A percentile compares a stretch with the other conserved stretches of the same genome.
Conservation (phyloP, 2,113 vertebrate species). For the Pygoscelis antarcticus region DNA sequence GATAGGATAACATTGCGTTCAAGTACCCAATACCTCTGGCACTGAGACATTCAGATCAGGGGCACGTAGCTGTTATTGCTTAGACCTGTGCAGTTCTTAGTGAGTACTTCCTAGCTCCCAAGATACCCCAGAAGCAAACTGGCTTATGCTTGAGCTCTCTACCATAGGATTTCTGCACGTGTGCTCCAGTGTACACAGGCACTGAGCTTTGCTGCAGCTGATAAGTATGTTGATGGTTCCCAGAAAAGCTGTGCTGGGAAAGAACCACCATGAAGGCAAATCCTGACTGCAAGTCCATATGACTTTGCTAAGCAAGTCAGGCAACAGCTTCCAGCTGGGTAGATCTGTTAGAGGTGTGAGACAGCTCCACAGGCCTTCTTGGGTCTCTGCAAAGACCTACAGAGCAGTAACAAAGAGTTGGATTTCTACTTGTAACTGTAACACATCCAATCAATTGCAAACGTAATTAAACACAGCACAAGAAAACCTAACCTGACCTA, state of each 20-base stretch:
- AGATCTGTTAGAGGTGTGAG: background rate
- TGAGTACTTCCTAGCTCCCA: background rate
- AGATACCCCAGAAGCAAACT: background rate
- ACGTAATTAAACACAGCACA: background rate
- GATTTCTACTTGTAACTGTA: background rate
- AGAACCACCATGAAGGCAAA: background rate
- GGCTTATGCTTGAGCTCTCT: background rate
- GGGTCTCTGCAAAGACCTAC: background rate
- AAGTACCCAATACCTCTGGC: no score
- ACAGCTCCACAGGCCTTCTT: background rate
- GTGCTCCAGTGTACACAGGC: background rate
- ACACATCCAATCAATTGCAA: background rate
- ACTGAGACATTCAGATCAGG: no score
- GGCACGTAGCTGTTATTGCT: background rate
- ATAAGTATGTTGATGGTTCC: background rate
- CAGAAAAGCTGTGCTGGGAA: background rate
- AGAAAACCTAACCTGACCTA: no score
- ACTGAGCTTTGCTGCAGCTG: background rate
- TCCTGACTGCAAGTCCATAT: rapidly evolving
- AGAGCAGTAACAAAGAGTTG: background rate
- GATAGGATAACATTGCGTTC: no score
- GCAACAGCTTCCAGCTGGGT: background rate
- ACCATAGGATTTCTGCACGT: rapidly evolving
- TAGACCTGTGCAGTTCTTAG: rapidly evolving
- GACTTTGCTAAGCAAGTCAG: background rate